phyloP scores from a whole-genome alignment of 2,113 vertebrate genomes.

The pig (Sus scrofa) region T2T-Sscrofa CM000812.6:279919501-279920000 shows the following conservation, averaged over 20 bases:
- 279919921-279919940: constrained; percentile 6
- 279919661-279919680: neutral
- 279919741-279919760: constrained; percentile 39
- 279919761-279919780: constrained; percentile 54
- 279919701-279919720: neutral
- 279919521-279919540: neutral
- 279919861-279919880: constrained; percentile 59
- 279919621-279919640: neutral
- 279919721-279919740: neutral
- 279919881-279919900: constrained; percentile 33
- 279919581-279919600: neutral
- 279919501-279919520: neutral
- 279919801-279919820: neutral
- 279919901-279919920: constrained; percentile 41
- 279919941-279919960: constrained; percentile 19
- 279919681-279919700: neutral
- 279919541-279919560: neutral
- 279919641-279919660: neutral
- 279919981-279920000: neutral
- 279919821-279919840: constrained; percentile 44
- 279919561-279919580: neutral
- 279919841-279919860: constrained; percentile 56
- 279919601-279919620: neutral
- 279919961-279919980: neutral
- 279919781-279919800: constrained; percentile 33